These are phyloP conservation scores for Philotrypesis tridentata DNA, from an alignment of 1,140 invertebrate species.

Conservation along the genomic window DNA sequence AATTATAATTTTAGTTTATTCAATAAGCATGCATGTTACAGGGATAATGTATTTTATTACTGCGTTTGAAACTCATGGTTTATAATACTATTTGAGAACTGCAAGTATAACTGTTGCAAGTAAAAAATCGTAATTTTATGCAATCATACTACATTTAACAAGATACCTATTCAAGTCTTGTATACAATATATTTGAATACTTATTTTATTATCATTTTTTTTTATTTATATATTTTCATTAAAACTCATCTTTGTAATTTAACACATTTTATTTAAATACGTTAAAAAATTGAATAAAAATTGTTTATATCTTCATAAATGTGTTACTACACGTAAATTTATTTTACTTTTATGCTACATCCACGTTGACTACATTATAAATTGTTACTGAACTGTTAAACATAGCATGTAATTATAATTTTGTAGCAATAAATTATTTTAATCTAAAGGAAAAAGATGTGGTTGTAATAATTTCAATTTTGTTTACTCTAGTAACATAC, in stretches of 20 bases:
- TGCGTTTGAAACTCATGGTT: too few relatives aligned
- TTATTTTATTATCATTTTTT: neutral
- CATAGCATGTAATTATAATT: constrained; percentile 38
- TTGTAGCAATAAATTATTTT: constrained; percentile 57
- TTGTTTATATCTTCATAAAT: too few relatives aligned
- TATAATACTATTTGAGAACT: too few relatives aligned
- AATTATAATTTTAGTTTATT: too few relatives aligned
- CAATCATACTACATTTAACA: neutral
- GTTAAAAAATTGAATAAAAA: neutral
- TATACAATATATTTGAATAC: too few relatives aligned
- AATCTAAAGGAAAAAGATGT: neutral
- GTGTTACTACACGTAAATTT: too few relatives aligned
- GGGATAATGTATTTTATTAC: too few relatives aligned
- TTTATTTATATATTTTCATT: neutral
- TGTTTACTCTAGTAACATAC: constrained; percentile 42
- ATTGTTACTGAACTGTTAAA: constrained; percentile 27
- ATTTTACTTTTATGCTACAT: too few relatives aligned
- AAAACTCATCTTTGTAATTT: neutral
- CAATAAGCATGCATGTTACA: too few relatives aligned
- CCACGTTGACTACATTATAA: neutral
- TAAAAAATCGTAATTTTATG: too few relatives aligned
- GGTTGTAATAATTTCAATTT: neutral
- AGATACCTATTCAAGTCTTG: neutral
- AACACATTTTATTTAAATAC: too few relatives aligned
- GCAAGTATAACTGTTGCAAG: too few relatives aligned